Evolutionary conservation across 2,797 vertebrate genomes (phyloP), one percentile per base, ranked within the genome.

Genomic region (Cyprinodon diabolis): DNA sequence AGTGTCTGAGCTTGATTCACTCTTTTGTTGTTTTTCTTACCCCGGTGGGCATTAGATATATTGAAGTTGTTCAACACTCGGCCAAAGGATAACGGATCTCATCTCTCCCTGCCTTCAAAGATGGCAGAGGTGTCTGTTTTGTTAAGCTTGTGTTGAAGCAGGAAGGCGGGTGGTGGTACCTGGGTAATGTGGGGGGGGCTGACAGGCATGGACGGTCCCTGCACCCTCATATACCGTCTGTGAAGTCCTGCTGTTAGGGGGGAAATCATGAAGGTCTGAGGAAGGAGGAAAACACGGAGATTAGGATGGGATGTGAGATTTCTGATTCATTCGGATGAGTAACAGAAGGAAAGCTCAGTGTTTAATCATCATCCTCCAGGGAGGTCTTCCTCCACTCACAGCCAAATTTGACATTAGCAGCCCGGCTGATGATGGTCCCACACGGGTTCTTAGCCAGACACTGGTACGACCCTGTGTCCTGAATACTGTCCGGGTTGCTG

Each of bases 111-210:
- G 23, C 19, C 21, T 52, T 54, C 54, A 56, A 58, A 14, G 55
- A 12, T 57, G 23, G 4, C 23, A 57, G 23, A 57, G n/a, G 52
- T 54, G 35, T 43, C 5, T n/a, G 10, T 63, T 9, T 43, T 65
- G 21, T 19, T 21, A 65, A 11, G 37, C 43, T 43, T n/a, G 21
- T n/a, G 37, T 43, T 43, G 19, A 63, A 43, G 10, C 37, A 13
- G 2, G 47, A 23, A 15, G 58, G 43, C 4, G 55, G 37, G 51
- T 30, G 1, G 19, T 40, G 25, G 14, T 84, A 99, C 98, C 97
- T 94, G 98, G 98, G 87, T 99, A 99, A 90, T 99, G 98, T 69
- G 95, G 93, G 0, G 98, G 97, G 0, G 97, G 96, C 76, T 96
- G 96, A 87, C 98, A 99, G 79, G 96, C 83, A 13, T 98, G 82